Evolutionary conservation across 2,888 invertebrate species (phyloP), one percentile per base, ranked within the genome.

Genomic region (Stramonita haemastoma): DNA sequence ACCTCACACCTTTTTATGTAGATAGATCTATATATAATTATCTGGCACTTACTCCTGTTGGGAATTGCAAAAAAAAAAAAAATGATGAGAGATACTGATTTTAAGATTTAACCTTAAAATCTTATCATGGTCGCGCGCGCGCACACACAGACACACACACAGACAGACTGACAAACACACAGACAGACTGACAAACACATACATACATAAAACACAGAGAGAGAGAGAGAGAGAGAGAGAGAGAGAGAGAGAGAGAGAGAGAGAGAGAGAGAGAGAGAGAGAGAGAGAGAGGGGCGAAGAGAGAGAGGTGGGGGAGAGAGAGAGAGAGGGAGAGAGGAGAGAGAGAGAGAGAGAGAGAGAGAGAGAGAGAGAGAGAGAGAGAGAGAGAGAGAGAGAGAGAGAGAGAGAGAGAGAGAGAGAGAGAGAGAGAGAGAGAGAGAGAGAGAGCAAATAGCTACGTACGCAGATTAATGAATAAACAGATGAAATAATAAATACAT

Each of bases 191-290:
- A 66, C 6, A 66, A 13, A 26, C 6, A 26, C 6, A 26, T 17
- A 13, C 19, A 26, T 4, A 26, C 6, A 66, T n/a, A 29, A 29
- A 66, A 32, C 32, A 17, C 19, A 19, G 70, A 22, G 66, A 87
- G 70, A 70, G n/a, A 70, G 32, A 70, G 32, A 70, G 26, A 13
- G 70, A 29, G 66, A 70, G 22, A 70, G 36, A 19, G 34, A 87
- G 70, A 11, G 70, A 36, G 17, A 32, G 70, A 70, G n/a, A 70
- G 29, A 87, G 60, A 87, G 60, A 87, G 60, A 66, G 70, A 34
- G 32, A 70, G 60, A 70, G 26, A 66, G 70, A 70, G 60, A 70
- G 70, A 70, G 34, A 32, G 34, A 36, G 36, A 85, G 29, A 32
- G 29, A 32, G 56, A 89, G 77, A 77, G 77, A 56, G 29, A 26